phyloP scores from a whole-genome alignment of 2,113 vertebrate genomes.

The Boleophthalmus pectinirostris region DNA sequence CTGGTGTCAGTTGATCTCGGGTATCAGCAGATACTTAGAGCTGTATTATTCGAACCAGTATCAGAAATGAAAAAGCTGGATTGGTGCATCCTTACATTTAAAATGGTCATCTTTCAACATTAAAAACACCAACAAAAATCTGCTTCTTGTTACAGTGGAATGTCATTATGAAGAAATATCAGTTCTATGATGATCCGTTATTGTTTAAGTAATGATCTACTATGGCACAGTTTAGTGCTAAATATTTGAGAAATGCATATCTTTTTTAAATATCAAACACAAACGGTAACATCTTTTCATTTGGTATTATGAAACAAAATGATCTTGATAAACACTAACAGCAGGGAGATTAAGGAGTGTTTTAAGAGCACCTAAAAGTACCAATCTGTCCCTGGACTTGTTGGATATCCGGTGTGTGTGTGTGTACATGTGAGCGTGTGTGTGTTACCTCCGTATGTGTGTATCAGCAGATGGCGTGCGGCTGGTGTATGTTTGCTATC shows the following conservation, averaged over 20 bases:
- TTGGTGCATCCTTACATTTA: too few relatives aligned
- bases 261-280: not conserved
- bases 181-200: too few relatives aligned
- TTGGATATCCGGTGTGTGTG: conserved; percentile 42
- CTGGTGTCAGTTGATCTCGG: too few relatives aligned
- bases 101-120: too few relatives aligned
- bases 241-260: not conserved
- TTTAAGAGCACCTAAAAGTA: conserved; percentile 5
- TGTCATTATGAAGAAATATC: too few relatives aligned
- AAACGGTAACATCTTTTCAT: not conserved
- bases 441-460: not conserved
- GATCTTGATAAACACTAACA: conserved; percentile 11
- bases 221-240: too few relatives aligned
- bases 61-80: too few relatives aligned
- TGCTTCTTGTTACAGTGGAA: too few relatives aligned
- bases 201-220: too few relatives aligned
- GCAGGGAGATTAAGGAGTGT: conserved; percentile 8
- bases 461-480: conserved; percentile 57
- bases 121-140: too few relatives aligned
- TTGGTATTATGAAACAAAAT: conserved; percentile 11
- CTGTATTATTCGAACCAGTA: too few relatives aligned
- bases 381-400: conserved; percentile 32
- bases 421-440: conserved; percentile 2
- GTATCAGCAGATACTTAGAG: too few relatives aligned
- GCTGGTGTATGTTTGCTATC: conserved; percentile 55